Evolutionary conservation across 2,888 invertebrate genomes (phyloP).

Genomic region (Neocrepidodera transversa): DNA sequence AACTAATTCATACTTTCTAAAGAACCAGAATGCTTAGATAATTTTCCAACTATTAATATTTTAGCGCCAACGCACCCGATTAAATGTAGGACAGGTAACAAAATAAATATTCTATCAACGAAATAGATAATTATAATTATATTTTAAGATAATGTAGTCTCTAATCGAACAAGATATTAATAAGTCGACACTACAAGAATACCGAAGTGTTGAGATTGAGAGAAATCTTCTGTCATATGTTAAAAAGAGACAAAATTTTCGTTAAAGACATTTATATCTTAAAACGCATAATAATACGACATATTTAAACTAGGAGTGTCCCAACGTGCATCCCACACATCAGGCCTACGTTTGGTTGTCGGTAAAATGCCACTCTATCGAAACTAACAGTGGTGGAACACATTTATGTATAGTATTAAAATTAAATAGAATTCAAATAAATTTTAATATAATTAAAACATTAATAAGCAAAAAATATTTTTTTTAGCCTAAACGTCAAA

Average conservation of each 20-base stretch:
- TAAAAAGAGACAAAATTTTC: background rate
- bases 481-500: too few relatives aligned
- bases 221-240: background rate
- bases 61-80: background rate
- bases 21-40: too few relatives aligned
- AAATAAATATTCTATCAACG: background rate
- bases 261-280: conserved; percentile 41
- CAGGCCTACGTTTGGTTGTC: conserved; percentile 46
- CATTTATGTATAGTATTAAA: background rate
- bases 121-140: background rate
- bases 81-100: background rate
- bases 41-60: background rate
- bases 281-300: conserved; percentile 49
- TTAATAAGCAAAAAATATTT: too few relatives aligned
- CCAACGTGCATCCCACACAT: conserved; percentile 48
- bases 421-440: too few relatives aligned
- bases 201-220: background rate
- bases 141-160: background rate
- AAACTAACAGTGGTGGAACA: conserved; percentile 25
- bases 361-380: conserved; percentile 45
- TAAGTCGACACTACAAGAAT: background rate
- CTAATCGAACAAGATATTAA: background rate
- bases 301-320: conserved; percentile 54
- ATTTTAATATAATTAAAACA: too few relatives aligned
- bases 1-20: too few relatives aligned